Base-by-base conservation (phyloP, 2,888 invertebrate genomes). In the Ectemnius cavifrons region DNA sequence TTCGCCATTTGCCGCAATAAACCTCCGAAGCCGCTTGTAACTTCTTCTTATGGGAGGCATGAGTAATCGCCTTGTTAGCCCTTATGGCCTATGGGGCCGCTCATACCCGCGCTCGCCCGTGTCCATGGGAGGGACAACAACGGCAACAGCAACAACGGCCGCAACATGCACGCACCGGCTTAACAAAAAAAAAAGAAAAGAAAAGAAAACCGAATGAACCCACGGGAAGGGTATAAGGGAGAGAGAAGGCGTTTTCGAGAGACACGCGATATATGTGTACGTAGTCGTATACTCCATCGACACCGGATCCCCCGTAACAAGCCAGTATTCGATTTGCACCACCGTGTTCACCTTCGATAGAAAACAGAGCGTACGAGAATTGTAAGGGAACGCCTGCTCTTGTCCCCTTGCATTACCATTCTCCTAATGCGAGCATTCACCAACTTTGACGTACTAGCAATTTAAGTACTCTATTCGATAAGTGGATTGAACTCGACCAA, bases 21-120 rank as follows among this genome's bases (percentile, higher is more conserved):
- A 91, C 88, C 88, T 89, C 89, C 86, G 83, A 86, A 86, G 84
- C 82, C 81, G 88, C 89, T 88, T 91, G 90, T 90, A 90, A 90
- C 87, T 89, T 89, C 88, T 90, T 87, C 88, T 89, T 89, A 88
- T 89, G 88, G 89, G 81, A 87, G 87, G 88, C 88, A 90, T 90
- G 90, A 90, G 89, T 90, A 90, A 90, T 91, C 89, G 88, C 86
- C 90, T 90, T 90, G 90, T 90, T 90, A 90, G 89, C 89, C 87
- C 89, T 89, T 89, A 87, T 88, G 89, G 90, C 87, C 87, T 87
- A 87, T 89, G 86, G 84, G 37, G 37, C 37, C 82, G 80, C 80
- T 87, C 85, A 83, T 88, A 85, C 75, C 52, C 52, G 65, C 85
- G 82, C 83, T 79, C 85, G 79, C 79, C 75, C 82, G 77, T 78